phyloP scores from a whole-genome alignment of 2,113 vertebrate species.

The Neotoma lepida region DNA sequence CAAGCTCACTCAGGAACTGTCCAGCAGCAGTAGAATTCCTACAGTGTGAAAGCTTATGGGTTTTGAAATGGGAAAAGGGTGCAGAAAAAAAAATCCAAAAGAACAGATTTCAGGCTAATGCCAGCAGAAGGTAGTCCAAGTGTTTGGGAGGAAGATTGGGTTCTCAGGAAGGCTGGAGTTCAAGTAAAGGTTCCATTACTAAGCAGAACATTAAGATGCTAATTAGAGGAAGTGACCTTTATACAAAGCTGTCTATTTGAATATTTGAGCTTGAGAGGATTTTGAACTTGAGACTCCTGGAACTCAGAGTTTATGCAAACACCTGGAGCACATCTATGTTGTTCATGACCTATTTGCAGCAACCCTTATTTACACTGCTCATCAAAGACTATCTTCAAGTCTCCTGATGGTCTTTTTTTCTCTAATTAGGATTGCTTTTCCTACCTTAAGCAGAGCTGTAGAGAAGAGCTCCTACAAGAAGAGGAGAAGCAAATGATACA shows the following conservation, averaged over 20 bases:
- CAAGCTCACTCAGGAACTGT: neutral
- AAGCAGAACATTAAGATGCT: neutral
- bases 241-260: neutral
- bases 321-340: neutral
- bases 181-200: neutral
- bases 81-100: neutral
- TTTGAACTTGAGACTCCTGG: constrained; percentile 39
- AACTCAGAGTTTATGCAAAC: neutral
- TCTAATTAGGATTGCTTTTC: neutral
- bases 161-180: neutral
- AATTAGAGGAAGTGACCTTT: neutral
- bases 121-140: neutral
- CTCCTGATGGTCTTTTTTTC: neutral
- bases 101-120: neutral
- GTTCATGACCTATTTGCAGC: neutral
- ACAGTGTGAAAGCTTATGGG: neutral
- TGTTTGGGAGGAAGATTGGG: neutral
- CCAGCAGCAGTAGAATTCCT: no score
- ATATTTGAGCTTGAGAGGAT: constrained; percentile 35
- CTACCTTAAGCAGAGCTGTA: no score
- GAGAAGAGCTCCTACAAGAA: neutral
- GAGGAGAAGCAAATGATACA: neutral
- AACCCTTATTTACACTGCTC: neutral
- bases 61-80: neutral
- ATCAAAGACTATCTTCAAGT: neutral